Conservation (phyloP, 2,113 vertebrate species). For the Bufo gargarizans region DNA sequence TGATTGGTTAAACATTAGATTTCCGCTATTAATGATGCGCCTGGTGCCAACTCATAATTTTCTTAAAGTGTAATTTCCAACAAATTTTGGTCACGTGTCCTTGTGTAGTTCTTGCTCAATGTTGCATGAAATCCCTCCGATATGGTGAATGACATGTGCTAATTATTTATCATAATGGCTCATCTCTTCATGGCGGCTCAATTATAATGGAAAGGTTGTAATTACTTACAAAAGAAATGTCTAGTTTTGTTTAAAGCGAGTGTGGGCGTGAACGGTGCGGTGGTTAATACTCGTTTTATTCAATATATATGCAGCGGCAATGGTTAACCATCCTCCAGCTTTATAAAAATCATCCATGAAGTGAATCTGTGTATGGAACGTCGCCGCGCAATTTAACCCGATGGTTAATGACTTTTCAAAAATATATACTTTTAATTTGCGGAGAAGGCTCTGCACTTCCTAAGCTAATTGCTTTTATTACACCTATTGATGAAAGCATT, state of each 20-base stretch:
- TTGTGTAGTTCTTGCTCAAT: conserved; percentile 78
- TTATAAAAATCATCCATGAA: conserved; percentile 65
- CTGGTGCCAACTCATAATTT: conserved; percentile 75
- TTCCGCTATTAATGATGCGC: conserved; percentile 70
- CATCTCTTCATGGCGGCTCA: conserved; percentile 74
- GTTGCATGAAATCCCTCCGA: conserved; percentile 80
- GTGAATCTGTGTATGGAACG: conserved; percentile 61
- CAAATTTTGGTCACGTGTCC: conserved; percentile 69
- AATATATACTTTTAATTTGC: conserved; percentile 17
- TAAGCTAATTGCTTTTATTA: conserved; percentile 43
- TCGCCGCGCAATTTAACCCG: background rate
- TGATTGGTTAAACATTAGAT: conserved; percentile 64
- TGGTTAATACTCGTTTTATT: conserved; percentile 58
- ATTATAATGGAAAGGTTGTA: conserved; percentile 75
- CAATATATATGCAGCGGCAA: conserved; percentile 59
- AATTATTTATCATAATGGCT: conserved; percentile 84
- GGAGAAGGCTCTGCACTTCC: background rate
- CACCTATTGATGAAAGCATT: conserved; percentile 35
- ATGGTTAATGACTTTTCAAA: conserved; percentile 25
- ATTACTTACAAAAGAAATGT: conserved; percentile 76
- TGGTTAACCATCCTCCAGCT: conserved; percentile 72
- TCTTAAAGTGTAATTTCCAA: conserved; percentile 68
- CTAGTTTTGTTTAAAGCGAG: conserved; percentile 70
- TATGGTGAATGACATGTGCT: conserved; percentile 83
- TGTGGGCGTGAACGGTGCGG: conserved; percentile 69